A percentile compares a stretch with the other conserved stretches of the same genome.
Conservation (phyloP, 2,113 vertebrate genomes). For the Parotia lawesii region DNA sequence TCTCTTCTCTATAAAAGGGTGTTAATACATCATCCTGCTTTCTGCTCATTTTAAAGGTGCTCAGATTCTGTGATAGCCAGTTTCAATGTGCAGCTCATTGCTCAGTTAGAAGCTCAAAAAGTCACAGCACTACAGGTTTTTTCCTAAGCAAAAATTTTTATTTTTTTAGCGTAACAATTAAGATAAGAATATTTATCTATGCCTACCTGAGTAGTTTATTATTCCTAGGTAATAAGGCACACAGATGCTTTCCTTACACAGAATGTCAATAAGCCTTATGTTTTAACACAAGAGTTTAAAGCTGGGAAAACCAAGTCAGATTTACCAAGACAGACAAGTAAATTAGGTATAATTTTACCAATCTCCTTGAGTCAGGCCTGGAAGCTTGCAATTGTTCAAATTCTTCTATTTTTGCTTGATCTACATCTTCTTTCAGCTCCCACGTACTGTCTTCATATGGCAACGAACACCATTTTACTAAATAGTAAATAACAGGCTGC, state of each 20-base stretch:
- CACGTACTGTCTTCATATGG: constrained; percentile 99
- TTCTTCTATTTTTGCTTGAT: constrained; percentile 96
- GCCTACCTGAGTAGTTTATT: background rate
- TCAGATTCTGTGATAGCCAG: background rate
- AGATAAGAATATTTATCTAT: background rate
- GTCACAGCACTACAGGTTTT: background rate
- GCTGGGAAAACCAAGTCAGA: background rate
- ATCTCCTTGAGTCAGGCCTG: constrained; percentile 84
- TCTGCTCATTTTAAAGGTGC: background rate
- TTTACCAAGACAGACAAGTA: constrained; percentile 33
- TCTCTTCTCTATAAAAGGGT: background rate
- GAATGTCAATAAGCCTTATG: background rate
- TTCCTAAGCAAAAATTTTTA: background rate
- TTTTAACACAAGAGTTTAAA: background rate
- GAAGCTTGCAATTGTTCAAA: constrained; percentile 95
- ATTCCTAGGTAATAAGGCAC: background rate
- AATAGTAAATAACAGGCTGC: constrained; percentile 97
- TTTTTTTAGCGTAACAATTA: background rate
- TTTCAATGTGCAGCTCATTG: background rate
- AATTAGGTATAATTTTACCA: constrained; percentile 78
- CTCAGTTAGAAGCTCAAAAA: background rate
- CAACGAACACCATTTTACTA: constrained; percentile 98
- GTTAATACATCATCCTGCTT: background rate
- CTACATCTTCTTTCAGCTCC: constrained; percentile 97
- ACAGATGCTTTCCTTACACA: background rate